Percentiles rank a stretch among this genome's conserved stretches.
These are phyloP conservation scores for Poecilus cupreus DNA, from an alignment of 2,888 invertebrate species.

Conservation along the genomic window DNA sequence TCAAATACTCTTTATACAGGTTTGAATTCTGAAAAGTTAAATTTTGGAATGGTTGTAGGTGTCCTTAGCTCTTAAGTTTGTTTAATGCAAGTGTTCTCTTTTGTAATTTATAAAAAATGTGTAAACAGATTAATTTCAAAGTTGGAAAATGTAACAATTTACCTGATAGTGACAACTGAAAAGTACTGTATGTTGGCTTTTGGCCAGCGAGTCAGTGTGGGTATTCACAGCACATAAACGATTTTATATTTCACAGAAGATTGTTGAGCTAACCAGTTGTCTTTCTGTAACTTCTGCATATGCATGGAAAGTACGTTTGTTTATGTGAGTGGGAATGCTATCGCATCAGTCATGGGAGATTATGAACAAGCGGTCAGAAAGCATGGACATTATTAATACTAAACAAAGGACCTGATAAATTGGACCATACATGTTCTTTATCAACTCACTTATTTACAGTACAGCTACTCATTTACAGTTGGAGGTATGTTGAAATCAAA, in stretches of 20 bases:
- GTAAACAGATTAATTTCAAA: too few species aligned
- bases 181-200: not conserved
- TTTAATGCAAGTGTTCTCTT: too few species aligned
- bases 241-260: not conserved
- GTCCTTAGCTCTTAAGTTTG: too few species aligned
- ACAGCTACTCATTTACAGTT: not conserved
- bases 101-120: not conserved
- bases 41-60: too few species aligned
- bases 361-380: slow-evolving; percentile 2
- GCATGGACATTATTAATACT: not conserved
- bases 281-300: not conserved
- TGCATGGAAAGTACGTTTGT: not conserved
- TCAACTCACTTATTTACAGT: too few species aligned
- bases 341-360: slow-evolving; percentile 19
- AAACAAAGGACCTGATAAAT: slow-evolving; percentile 21
- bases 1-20: too few species aligned
- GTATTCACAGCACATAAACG: not conserved
- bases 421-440: not conserved
- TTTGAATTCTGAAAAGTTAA: too few species aligned
- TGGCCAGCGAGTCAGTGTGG: not conserved
- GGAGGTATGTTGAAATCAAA: not conserved
- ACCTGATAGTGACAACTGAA: not conserved
- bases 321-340: not conserved
- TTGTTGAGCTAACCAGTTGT: slow-evolving; percentile 21
- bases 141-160: not conserved